These are phyloP conservation scores for Hystrix cristata DNA, from an alignment of 2,113 vertebrate species.

Conservation along the genomic window DNA sequence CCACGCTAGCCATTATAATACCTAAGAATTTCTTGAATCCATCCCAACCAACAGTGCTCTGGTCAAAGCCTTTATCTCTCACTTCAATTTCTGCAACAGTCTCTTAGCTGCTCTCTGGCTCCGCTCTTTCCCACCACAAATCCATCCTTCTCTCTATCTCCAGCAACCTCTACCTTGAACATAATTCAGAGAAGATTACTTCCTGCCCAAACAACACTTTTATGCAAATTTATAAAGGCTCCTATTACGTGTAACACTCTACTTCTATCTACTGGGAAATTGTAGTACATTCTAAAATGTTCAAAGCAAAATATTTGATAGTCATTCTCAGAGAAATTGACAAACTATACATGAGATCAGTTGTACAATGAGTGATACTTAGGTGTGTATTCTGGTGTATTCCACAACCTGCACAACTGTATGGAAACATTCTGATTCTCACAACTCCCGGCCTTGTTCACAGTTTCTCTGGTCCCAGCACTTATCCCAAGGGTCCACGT, in stretches of 20 bases:
- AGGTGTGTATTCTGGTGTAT: not conserved
- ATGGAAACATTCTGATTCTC: not conserved
- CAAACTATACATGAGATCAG: not conserved
- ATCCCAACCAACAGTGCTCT: not conserved
- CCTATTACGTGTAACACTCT: not conserved
- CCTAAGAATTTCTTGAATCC: slow-evolving; percentile 10
- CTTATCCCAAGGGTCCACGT: too few species aligned
- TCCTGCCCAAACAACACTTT: not conserved
- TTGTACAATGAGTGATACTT: not conserved
- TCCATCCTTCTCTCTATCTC: not conserved
- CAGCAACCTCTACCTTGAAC: not conserved
- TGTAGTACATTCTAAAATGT: not conserved
- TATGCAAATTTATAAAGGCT: not conserved
- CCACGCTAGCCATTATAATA: not conserved
- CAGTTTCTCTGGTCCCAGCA: not conserved
- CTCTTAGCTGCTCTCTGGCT: not conserved
- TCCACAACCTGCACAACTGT: not conserved
- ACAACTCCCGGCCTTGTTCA: not conserved
- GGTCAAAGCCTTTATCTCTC: not conserved
- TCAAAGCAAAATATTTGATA: not conserved
- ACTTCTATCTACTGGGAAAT: not conserved
- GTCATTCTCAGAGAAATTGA: slow-evolving; percentile 29
- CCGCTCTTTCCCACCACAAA: not conserved
- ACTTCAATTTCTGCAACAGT: not conserved
- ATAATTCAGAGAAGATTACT: not conserved